These are phyloP conservation scores for Apamea sordens DNA, from an alignment of 2,888 invertebrate genomes.

Conservation along the genomic window DNA sequence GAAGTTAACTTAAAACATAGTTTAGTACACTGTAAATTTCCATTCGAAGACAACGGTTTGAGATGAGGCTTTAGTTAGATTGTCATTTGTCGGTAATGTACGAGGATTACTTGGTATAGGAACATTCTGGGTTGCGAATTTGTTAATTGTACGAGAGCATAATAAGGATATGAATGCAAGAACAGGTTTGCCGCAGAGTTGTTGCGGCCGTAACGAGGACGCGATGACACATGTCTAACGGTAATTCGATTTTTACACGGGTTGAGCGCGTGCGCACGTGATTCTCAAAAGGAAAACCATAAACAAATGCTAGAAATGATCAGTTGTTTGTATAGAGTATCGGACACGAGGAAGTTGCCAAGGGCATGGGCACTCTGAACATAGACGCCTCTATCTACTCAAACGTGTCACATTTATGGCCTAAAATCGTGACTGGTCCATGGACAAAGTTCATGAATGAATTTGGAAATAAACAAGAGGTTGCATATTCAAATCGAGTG, in stretches of 20 bases:
- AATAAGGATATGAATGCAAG: constrained; percentile 82
- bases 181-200: constrained; percentile 84
- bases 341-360: constrained; percentile 63
- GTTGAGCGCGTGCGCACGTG: constrained; percentile 73
- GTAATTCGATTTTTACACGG: constrained; percentile 85
- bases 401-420: constrained; percentile 43
- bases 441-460: constrained; percentile 71
- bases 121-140: constrained; percentile 73
- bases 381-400: constrained; percentile 32
- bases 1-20: constrained; percentile 44
- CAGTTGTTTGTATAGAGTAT: constrained; percentile 55
- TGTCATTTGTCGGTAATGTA: constrained; percentile 15
- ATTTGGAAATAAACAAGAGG: constrained; percentile 66
- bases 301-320: constrained; percentile 67
- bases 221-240: constrained; percentile 89
- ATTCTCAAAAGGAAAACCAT: constrained; percentile 75
- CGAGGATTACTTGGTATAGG: constrained; percentile 27
- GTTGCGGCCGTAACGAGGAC: constrained; percentile 83
- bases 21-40: constrained; percentile 46
- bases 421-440: constrained; percentile 57
- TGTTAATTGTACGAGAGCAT: constrained; percentile 77
- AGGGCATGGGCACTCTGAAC: constrained; percentile 62
- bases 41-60: constrained; percentile 36
- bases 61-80: constrained; percentile 14
- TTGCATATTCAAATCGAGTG: constrained; percentile 69